A percentile compares a stretch with the other conserved stretches of the same genome.
Evolutionary conservation across 2,113 vertebrate species (phyloP).

Genomic region (Hemiscyllium ocellatum): DNA sequence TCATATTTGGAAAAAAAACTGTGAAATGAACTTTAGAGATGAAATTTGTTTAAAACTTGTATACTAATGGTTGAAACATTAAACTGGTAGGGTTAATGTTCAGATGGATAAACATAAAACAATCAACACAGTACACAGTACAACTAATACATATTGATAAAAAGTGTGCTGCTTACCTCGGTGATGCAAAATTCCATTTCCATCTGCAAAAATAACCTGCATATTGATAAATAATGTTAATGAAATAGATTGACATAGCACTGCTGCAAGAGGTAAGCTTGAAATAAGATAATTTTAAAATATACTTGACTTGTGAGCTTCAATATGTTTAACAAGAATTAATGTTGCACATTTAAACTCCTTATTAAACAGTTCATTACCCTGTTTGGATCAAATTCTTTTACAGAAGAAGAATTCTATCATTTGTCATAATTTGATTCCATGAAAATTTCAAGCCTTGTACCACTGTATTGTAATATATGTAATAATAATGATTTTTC

Average conservation of each 20-base stretch:
- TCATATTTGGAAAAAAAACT: background rate
- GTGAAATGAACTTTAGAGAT: background rate
- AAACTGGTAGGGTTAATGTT: no score
- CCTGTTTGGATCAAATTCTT: background rate
- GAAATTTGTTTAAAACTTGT: background rate
- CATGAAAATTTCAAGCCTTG: background rate
- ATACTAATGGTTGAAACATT: background rate
- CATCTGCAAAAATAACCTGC: constrained; percentile 88
- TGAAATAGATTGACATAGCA: background rate
- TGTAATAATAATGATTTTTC: background rate
- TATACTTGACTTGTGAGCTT: background rate
- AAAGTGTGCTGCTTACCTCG: constrained; percentile 62
- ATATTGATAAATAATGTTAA: constrained; percentile 40
- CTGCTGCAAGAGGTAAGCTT: background rate
- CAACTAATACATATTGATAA: background rate
- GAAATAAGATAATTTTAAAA: background rate
- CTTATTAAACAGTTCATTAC: background rate
- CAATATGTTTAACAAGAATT: constrained; percentile 3
- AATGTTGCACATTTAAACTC: background rate
- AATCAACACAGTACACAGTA: background rate
- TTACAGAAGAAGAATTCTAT: background rate
- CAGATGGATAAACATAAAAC: background rate
- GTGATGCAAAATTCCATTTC: constrained; percentile 86
- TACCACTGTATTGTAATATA: background rate
- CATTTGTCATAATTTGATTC: background rate